These are phyloP conservation scores for Venustaconcha ellipsiformis DNA, from an alignment of 1,140 invertebrate genomes.

Conservation along the genomic window DNA sequence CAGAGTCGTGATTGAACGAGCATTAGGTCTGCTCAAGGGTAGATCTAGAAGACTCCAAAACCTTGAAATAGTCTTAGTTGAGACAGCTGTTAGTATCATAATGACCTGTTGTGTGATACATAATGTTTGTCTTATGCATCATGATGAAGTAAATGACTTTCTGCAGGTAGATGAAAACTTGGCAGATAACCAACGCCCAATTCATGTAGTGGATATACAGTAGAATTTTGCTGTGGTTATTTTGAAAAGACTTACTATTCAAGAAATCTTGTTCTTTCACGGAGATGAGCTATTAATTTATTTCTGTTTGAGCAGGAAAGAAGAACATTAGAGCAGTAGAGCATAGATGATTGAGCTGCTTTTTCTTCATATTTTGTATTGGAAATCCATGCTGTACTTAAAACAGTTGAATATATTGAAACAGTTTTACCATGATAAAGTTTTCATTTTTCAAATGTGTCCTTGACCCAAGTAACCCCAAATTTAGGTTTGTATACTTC, in stretches of 20 bases:
- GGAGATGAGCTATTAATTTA: no score
- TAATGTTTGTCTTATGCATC: conserved; percentile 44
- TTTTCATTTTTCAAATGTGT: no score
- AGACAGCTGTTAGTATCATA: conserved; percentile 14
- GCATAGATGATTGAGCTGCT: no score
- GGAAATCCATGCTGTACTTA: background rate
- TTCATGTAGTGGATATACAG: background rate
- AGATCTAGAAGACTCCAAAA: no score
- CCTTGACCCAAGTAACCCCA: no score
- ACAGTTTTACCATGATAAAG: no score
- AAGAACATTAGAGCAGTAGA: background rate
- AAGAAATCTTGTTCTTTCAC: background rate
- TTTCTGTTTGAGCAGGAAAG: no score
- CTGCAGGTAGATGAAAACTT: conserved; percentile 1
- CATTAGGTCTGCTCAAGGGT: no score
- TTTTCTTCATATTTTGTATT: background rate
- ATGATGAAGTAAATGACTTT: conserved; percentile 25
- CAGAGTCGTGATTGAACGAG: conserved; percentile 28
- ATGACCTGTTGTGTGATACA: conserved; percentile 59
- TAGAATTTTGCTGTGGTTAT: background rate
- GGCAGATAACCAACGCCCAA: background rate
- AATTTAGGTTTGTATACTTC: no score
- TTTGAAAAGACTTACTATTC: background rate
- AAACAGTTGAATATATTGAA: background rate
- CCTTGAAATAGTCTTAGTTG: no score